Evolutionary conservation across 1,140 invertebrate species (phyloP).

Genomic region (Heliconius melpomene): DNA sequence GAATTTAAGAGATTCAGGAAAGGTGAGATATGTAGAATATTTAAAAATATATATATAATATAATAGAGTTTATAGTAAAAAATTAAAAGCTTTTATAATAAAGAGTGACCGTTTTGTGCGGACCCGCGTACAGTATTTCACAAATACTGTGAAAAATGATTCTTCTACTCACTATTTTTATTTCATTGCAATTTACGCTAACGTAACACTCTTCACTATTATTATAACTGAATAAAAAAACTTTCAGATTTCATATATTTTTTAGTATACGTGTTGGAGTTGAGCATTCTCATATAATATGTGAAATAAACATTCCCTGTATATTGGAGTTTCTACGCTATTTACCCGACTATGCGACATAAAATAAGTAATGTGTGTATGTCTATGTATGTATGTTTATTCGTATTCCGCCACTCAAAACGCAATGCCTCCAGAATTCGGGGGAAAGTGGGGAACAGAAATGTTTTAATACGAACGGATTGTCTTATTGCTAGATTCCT

Average conservation of each 20-base stretch:
- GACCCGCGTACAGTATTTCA: too few relatives aligned
- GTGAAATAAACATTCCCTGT: too few relatives aligned
- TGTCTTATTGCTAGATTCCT: too few relatives aligned
- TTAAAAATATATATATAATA: neutral
- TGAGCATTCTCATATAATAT: neutral
- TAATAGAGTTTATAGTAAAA: neutral
- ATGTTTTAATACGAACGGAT: too few relatives aligned
- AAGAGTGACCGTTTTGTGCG: too few relatives aligned
- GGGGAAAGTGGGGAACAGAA: too few relatives aligned
- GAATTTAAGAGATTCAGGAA: neutral
- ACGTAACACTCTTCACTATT: neutral
- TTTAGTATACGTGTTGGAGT: neutral
- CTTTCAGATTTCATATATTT: neutral
- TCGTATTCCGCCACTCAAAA: too few relatives aligned
- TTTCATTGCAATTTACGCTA: neutral
- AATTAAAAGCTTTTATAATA: neutral
- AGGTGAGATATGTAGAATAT: neutral
- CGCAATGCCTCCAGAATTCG: too few relatives aligned
- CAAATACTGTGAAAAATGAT: neutral
- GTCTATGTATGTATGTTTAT: too few relatives aligned
- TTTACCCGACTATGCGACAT: too few relatives aligned
- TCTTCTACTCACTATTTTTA: neutral
- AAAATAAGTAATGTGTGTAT: too few relatives aligned
- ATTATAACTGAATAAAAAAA: neutral
- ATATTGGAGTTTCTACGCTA: too few relatives aligned